Base-by-base conservation (phyloP, 92 coral and sea anemone genomes). In the Epizoanthus illoricatus region DNA sequence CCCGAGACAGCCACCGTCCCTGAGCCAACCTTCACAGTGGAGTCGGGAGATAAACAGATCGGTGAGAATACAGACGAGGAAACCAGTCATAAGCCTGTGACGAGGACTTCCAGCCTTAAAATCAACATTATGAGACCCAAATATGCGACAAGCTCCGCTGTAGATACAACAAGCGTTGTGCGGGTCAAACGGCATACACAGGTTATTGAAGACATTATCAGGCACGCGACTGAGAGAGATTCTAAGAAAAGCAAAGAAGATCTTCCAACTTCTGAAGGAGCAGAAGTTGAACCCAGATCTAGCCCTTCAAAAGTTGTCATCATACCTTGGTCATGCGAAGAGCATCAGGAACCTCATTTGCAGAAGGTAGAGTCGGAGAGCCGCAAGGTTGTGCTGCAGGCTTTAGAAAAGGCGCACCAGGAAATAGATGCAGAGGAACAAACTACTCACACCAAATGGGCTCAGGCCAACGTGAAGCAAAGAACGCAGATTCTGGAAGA, bases 111-210 rank as follows among this genome's bases (percentile, higher is more conserved):
- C 52, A 68, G 73, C 42, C 42, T 68, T 68, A 16, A 43, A 12
- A 52, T 52, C 56, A 52, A 74, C 80, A 56, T 7, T 16, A 23
- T 15, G 9, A 43, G 58, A 56, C 47, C 24, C 20, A 74, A 23
- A 55, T 28, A 13, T 10, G 59, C 43, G 64, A 10, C 19, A 16
- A 58, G 56, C 12, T 28, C 45, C 16, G 84, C 81, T 33, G 92
- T 93, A 12, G 97, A 93, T 54, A 91, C 94, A 6, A 84, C 94
- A 17, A 91, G 97, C 49, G 89, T 93, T 64, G 94, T 93, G 54
- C 90, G 84, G 4, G 99, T 97, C 7, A 90, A 87, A 58, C 76
- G 90, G 36, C 98, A 90, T 49, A 87, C 97, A 3, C 92, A 97
- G 28, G 85, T 91, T 36, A 80, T 97, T 45, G 99, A 97, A 81